These are phyloP conservation scores for Galago senegalensis DNA, from an alignment of 2,797 vertebrate species.

Conservation along the genomic window DNA sequence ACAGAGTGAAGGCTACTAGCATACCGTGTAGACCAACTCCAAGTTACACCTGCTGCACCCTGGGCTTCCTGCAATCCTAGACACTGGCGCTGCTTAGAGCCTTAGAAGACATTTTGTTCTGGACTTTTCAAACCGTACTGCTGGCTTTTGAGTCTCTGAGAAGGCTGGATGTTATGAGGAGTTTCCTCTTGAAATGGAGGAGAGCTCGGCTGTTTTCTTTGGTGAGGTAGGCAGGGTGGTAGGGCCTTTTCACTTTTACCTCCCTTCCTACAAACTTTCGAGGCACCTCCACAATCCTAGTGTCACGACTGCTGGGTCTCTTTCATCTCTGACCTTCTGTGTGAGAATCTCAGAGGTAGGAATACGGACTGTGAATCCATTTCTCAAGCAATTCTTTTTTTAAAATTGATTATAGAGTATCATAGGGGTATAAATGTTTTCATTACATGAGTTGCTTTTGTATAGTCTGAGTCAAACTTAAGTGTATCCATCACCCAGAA, in stretches of 20 bases:
- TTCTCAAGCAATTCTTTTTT: background rate
- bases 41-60: background rate
- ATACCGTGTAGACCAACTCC: fast-evolving
- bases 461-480: too few species aligned
- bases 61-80: background rate
- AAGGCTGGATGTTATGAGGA: background rate
- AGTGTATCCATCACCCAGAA: too few species aligned
- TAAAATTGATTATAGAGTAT: too few species aligned
- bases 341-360: background rate
- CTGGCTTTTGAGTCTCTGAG: background rate
- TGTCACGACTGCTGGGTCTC: background rate
- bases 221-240: fast-evolving
- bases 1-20: background rate
- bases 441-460: too few species aligned
- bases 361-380: background rate
- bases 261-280: background rate
- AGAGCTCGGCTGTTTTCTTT: background rate
- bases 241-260: background rate
- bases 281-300: background rate
- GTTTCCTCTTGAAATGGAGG: background rate
- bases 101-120: background rate
- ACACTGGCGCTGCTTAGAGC: background rate
- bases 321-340: background rate
- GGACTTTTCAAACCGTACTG: background rate
- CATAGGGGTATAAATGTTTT: too few species aligned